Evolutionary conservation across 1,140 invertebrate species (phyloP), one percentile per base, ranked within the genome.

Genomic region (Coenobita brevimanus): DNA sequence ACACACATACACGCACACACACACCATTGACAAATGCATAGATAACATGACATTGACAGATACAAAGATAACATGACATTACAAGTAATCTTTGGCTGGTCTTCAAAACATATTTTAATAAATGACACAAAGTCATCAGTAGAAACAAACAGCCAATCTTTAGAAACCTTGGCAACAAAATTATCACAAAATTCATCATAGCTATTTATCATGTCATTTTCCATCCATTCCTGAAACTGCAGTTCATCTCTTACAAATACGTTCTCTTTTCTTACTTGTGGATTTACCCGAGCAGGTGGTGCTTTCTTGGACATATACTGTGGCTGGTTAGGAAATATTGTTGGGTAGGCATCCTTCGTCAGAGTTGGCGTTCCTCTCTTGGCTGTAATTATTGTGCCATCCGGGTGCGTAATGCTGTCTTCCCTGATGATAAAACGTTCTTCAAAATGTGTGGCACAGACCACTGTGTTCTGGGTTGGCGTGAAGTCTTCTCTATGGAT

Each of bases 241-340:
- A 76, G 21, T 76, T 76, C 30, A 76, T 76, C 15, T 3, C 15
- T 33, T 38, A 10, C 30, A 38, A 38, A 24, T 76, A 76, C 13
- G 15, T 41, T 76, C 15, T 76, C 36, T 76, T 8, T 76, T 38
- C 73, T 64, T 64, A 24, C 17, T 21, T 38, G 30, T 38, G 73
- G 73, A 76, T 33, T 76, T 10, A 10, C 21, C 15, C 73, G 3
- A 76, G 13, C 30, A 24, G 75, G 41, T 78, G 41, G 75, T 78
- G 75, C 75, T 78, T 78, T 30, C 36, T 78, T 50, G 3, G 75
- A 46, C 36, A 50, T 78, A n/a, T 78, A 46, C 43, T 76, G n/a
- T 69, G 64, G 64, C 13, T 69, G 64, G 64, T 13, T 69, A 3
- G 13, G 3, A 69, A 69, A 69, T 3, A 57, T 69, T 3, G 64